These are phyloP conservation scores for Graptemys geographica DNA, from an alignment of 2,797 vertebrate species.

Conservation along the genomic window DNA sequence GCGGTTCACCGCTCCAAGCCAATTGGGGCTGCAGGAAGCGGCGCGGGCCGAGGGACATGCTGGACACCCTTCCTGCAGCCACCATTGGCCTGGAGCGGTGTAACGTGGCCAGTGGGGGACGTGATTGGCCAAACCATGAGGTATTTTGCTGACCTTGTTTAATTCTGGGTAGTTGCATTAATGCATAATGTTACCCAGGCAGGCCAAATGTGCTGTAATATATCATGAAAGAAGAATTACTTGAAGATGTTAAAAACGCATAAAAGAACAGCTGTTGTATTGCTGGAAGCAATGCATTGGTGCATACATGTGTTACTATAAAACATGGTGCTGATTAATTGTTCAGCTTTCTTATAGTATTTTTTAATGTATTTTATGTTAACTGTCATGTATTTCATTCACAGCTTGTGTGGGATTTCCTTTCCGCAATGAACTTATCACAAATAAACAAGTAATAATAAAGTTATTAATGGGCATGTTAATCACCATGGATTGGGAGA, in stretches of 20 bases:
- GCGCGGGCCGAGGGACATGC: too few species aligned
- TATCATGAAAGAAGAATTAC: slow-evolving; percentile 59
- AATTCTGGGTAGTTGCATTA: slow-evolving; percentile 27
- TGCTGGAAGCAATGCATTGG: slow-evolving; percentile 52
- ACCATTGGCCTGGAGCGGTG: too few species aligned
- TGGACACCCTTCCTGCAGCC: too few species aligned
- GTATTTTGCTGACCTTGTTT: slow-evolving; percentile 11
- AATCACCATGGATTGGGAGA: not conserved
- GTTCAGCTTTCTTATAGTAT: slow-evolving; percentile 49
- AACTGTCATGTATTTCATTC: slow-evolving; percentile 55
- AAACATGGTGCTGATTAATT: slow-evolving; percentile 57
- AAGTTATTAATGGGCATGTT: slow-evolving; percentile 49
- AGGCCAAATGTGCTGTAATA: slow-evolving; percentile 51
- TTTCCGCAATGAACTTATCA: slow-evolving; percentile 33
- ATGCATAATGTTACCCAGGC: slow-evolving; percentile 27
- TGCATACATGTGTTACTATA: slow-evolving; percentile 20
- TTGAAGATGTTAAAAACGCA: slow-evolving; percentile 58
- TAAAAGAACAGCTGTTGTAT: slow-evolving; percentile 64
- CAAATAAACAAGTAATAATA: slow-evolving; percentile 63
- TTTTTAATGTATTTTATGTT: slow-evolving; percentile 58
- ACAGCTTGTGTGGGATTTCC: slow-evolving; percentile 41
- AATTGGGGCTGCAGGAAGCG: too few species aligned
- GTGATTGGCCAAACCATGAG: not conserved
- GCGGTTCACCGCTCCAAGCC: too few species aligned
- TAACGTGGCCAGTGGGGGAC: too few species aligned